Evolutionary conservation across 2,888 invertebrate genomes (phyloP).

Genomic region (Tetanocera ferruginea): DNA sequence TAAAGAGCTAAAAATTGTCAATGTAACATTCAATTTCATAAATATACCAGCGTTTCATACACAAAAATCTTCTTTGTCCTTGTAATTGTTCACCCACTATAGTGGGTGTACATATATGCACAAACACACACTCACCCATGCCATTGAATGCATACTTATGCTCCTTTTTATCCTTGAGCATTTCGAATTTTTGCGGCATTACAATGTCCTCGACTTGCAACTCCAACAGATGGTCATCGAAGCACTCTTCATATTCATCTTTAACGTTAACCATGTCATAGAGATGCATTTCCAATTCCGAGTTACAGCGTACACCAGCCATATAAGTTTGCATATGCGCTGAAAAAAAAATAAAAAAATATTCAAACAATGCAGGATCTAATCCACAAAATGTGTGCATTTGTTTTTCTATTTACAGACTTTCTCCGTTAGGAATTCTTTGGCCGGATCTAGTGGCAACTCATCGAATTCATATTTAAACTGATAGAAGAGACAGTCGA

Average conservation of each 20-base stretch:
- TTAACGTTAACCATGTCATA: constrained; percentile 58
- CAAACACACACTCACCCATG: constrained; percentile 52
- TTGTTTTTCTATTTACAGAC: constrained; percentile 56
- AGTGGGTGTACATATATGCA: too few relatives aligned
- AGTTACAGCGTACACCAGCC: constrained; percentile 63
- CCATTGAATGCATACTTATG: constrained; percentile 60
- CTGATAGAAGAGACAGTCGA: constrained; percentile 67
- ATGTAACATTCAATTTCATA: too few relatives aligned
- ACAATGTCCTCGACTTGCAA: constrained; percentile 58
- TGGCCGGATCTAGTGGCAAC: constrained; percentile 67
- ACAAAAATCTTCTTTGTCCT: too few relatives aligned
- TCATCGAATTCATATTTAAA: constrained; percentile 64
- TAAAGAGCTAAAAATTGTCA: too few relatives aligned
- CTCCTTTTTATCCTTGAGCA: constrained; percentile 60
- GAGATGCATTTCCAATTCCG: constrained; percentile 61
- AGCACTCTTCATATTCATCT: constrained; percentile 50
- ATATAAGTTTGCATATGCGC: constrained; percentile 64
- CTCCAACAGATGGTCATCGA: constrained; percentile 54
- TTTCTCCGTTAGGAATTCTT: constrained; percentile 61
- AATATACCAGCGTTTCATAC: too few relatives aligned
- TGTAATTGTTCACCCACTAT: too few relatives aligned
- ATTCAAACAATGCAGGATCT: neutral
- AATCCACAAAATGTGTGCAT: neutral
- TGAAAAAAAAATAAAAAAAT: constrained; percentile 35
- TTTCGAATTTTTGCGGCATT: constrained; percentile 63